These are phyloP conservation scores for Tridacna gigas DNA, from an alignment of 2,888 invertebrate genomes.

Conservation along the genomic window DNA sequence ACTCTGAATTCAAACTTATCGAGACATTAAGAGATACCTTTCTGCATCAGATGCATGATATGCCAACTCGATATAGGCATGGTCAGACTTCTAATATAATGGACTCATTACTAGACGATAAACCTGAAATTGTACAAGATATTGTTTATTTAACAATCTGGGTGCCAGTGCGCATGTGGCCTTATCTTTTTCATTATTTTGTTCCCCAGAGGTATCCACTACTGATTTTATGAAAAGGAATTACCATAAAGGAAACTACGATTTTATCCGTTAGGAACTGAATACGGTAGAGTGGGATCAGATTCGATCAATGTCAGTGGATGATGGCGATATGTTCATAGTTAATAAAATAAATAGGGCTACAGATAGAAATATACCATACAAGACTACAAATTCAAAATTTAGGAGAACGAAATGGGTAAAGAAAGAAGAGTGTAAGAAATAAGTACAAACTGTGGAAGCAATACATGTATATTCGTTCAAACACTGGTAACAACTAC, in stretches of 20 bases:
- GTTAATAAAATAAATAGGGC: background rate
- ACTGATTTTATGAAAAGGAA: background rate
- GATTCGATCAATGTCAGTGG: background rate
- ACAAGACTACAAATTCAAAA: background rate
- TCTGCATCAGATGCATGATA: no score
- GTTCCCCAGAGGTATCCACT: background rate
- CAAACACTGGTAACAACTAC: no score
- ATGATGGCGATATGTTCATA: background rate
- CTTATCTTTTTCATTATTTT: background rate
- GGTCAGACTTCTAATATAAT: no score
- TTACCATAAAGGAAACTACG: slow-evolving; percentile 28
- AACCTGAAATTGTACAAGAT: no score
- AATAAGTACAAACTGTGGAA: no score
- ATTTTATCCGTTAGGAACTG: background rate
- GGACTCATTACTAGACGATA: no score
- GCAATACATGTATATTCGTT: no score
- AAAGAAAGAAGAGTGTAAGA: no score
- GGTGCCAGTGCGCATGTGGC: slow-evolving; percentile 29
- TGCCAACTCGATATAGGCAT: no score
- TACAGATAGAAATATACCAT: slow-evolving; percentile 9
- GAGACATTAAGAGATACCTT: no score
- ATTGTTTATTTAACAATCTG: no score
- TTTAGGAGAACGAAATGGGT: background rate
- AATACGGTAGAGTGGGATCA: background rate
- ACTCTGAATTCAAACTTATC: no score